Percentiles rank a stretch among this genome's conserved stretches.
Conservation (phyloP, 2,797 vertebrate species). For the Chloroceryle amazona region DNA sequence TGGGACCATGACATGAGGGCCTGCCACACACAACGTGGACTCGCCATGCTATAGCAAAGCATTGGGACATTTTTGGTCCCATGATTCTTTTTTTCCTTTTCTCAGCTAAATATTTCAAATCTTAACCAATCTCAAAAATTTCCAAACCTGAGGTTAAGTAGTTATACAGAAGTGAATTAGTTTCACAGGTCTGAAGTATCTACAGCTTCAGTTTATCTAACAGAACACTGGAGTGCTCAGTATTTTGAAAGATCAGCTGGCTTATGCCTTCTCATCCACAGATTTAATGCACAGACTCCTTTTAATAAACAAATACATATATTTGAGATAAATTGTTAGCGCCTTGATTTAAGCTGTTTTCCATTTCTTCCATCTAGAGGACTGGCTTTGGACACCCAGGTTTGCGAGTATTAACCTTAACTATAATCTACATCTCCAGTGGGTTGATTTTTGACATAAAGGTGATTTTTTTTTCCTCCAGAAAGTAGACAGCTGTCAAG, state of each 20-base stretch:
- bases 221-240: not conserved
- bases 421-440: not conserved
- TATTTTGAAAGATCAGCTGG: not conserved
- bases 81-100: not conserved
- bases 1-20: not conserved
- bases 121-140: not conserved
- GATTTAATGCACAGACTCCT: not conserved
- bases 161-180: not conserved
- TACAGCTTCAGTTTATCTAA: not conserved
- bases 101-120: not conserved
- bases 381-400: not conserved
- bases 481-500: not conserved
- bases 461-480: not conserved
- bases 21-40: not conserved
- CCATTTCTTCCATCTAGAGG: not conserved
- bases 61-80: not conserved
- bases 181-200: not conserved
- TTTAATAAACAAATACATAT: not conserved
- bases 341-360: not conserved
- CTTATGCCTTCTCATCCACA: not conserved
- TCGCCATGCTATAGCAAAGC: not conserved
- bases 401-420: not conserved
- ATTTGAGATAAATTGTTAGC: not conserved
- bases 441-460: not conserved
- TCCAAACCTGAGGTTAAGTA: not conserved